Conservation (phyloP, 2,797 vertebrate species). For the Microcaecilia unicolor region DNA sequence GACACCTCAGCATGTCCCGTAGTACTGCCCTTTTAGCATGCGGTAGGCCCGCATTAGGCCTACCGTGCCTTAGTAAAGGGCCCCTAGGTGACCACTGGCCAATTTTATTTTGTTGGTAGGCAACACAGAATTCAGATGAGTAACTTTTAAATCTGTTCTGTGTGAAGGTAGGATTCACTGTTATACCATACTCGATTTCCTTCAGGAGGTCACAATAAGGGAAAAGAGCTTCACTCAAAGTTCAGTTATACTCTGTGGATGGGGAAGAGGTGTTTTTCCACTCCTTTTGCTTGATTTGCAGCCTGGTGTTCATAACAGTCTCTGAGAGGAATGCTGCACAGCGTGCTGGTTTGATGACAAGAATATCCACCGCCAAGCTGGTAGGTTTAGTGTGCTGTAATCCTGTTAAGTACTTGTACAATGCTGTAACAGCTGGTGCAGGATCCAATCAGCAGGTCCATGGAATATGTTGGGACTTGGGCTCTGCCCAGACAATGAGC, state of each 20-base stretch:
- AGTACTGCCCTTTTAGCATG: too few species aligned
- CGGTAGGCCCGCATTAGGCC: too few species aligned
- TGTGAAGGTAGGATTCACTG: constrained; percentile 44
- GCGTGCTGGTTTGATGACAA: neutral
- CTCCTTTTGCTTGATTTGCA: constrained; percentile 1
- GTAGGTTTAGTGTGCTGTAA: constrained; percentile 37
- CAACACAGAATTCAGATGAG: constrained; percentile 32
- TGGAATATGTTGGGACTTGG: constrained; percentile 3
- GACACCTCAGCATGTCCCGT: too few species aligned
- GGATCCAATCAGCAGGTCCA: constrained; percentile 16
- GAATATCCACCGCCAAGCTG: constrained; percentile 2
- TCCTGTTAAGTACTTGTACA: constrained; percentile 64
- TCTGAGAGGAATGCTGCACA: neutral
- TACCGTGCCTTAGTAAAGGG: too few species aligned
- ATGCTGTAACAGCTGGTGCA: constrained; percentile 57
- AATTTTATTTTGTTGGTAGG: constrained; percentile 24
- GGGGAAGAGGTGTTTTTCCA: neutral
- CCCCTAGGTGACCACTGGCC: constrained; percentile 20
- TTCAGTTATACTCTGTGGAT: neutral
- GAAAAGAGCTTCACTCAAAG: constrained; percentile 12
- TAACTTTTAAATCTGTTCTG: constrained; percentile 26
- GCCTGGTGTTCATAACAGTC: neutral
- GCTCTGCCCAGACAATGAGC: constrained; percentile 23
- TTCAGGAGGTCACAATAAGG: constrained; percentile 22
- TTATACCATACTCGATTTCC: constrained; percentile 36